These are phyloP conservation scores for Colius striatus DNA, from an alignment of 2,113 vertebrate species.

Conservation along the genomic window DNA sequence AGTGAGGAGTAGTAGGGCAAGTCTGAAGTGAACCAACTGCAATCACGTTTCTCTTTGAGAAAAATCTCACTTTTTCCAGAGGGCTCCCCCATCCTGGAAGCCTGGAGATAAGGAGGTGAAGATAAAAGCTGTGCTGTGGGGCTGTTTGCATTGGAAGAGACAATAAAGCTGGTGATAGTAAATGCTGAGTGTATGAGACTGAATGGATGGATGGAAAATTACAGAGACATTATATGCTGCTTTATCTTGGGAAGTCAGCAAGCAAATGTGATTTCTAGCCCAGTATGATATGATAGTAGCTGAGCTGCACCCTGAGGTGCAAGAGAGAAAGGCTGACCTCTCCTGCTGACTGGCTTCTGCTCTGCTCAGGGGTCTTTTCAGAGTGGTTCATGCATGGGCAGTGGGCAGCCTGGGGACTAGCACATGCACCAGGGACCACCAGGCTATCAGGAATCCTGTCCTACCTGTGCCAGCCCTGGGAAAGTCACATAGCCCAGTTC, in stretches of 20 bases:
- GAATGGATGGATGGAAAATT: conserved; percentile 64
- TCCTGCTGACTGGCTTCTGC: background rate
- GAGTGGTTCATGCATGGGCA: background rate
- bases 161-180: conserved; percentile 65
- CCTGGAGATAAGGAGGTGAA: conserved; percentile 58
- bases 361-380: background rate
- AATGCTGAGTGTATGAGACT: conserved; percentile 63
- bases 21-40: conserved; percentile 44
- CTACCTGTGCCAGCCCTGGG: background rate
- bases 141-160: conserved; percentile 69
- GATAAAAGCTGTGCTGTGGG: conserved; percentile 36
- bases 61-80: conserved; percentile 67
- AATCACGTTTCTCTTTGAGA: conserved; percentile 34
- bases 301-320: conserved; percentile 59
- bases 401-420: background rate
- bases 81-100: conserved; percentile 60
- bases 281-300: background rate
- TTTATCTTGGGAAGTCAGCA: conserved; percentile 52
- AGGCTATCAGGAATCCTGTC: background rate
- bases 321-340: background rate
- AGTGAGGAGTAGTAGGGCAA: conserved; percentile 24
- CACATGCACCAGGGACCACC: background rate
- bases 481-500: background rate
- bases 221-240: conserved; percentile 49
- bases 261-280: conserved; percentile 54